Conservation (phyloP, 1,140 invertebrate species). For the Charaxes varanes region DNA sequence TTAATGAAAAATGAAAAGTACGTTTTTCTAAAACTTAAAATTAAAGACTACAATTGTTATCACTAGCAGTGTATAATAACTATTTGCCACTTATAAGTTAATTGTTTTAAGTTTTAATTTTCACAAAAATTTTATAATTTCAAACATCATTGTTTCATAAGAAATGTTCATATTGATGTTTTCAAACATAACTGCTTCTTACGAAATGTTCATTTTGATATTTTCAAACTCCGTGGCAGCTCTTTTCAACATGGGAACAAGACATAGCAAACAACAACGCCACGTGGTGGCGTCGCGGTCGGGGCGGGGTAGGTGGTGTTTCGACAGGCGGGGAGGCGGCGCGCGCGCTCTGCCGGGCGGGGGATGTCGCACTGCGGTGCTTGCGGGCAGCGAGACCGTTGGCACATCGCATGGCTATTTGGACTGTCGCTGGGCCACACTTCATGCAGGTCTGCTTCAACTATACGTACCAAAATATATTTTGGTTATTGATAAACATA, state of each 20-base stretch:
- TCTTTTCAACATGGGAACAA: constrained; percentile 48
- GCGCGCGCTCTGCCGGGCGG: constrained; percentile 86
- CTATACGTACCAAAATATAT: no score
- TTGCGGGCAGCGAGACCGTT: constrained; percentile 90
- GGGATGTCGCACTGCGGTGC: constrained; percentile 90
- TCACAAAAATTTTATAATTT: not conserved
- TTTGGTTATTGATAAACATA: no score
- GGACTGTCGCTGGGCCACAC: constrained; percentile 92
- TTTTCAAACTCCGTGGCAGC: constrained; percentile 18
- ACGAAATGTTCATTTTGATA: no score
- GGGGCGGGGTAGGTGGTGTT: constrained; percentile 30
- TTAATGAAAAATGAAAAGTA: no score
- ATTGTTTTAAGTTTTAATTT: no score
- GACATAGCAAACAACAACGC: constrained; percentile 45
- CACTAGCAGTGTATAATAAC: no score
- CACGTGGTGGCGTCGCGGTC: constrained; percentile 55
- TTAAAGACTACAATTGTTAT: no score
- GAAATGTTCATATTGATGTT: no score
- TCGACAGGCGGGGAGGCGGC: constrained; percentile 61
- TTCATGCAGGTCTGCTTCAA: constrained; percentile 96
- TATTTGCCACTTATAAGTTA: no score
- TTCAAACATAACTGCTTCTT: no score
- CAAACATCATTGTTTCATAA: no score
- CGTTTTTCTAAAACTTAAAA: no score
- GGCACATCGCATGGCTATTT: constrained; percentile 91